These are phyloP conservation scores for Dynastes maya DNA, from an alignment of 2,888 invertebrate species.

Conservation along the genomic window DNA sequence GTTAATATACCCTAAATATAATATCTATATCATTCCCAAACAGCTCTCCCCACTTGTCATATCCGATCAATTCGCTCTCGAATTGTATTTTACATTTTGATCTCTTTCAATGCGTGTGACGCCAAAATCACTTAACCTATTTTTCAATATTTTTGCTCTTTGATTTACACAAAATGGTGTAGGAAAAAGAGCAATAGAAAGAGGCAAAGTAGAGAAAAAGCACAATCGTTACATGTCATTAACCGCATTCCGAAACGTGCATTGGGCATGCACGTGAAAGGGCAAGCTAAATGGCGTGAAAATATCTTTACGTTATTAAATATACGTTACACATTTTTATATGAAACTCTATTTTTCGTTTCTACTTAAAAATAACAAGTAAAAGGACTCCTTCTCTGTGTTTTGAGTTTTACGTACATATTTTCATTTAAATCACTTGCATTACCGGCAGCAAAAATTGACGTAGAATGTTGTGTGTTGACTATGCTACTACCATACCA, in stretches of 20 bases:
- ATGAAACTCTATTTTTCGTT: no score
- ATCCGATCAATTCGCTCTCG: not conserved
- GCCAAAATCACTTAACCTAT: slow-evolving; percentile 4
- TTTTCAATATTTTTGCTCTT: slow-evolving; percentile 12
- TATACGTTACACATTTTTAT: no score
- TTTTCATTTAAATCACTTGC: no score
- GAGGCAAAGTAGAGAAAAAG: not conserved
- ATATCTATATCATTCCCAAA: no score
- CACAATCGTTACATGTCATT: not conserved
- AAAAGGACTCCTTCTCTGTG: no score
- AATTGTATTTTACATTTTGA: not conserved
- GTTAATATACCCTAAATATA: no score
- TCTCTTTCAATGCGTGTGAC: not conserved
- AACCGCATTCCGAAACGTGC: not conserved
- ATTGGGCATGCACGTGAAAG: not conserved
- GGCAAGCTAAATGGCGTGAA: not conserved
- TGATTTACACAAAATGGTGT: not conserved
- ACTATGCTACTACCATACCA: no score
- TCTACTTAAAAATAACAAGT: no score
- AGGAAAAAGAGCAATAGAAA: not conserved
- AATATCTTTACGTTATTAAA: not conserved
- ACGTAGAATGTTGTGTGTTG: no score
- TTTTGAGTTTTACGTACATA: no score
- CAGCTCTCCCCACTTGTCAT: not conserved
- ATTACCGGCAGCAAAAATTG: no score